Base-by-base conservation (phyloP, 2,797 vertebrate genomes). In the Danio jaintianensis region DNA sequence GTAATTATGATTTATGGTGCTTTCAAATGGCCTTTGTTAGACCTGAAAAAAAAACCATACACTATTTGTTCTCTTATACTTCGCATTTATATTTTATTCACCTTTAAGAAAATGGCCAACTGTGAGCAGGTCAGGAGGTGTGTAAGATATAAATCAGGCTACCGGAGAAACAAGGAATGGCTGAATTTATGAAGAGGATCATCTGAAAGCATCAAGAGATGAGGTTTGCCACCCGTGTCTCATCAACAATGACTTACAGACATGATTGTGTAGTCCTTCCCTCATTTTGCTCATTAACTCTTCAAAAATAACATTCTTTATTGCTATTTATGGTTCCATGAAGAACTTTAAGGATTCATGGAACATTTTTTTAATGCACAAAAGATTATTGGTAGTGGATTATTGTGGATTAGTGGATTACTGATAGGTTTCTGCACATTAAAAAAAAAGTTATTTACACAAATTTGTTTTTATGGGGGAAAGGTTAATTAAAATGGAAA, bases 1-100 rank as follows among this genome's bases (percentile, higher is more conserved):
- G 52, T 72, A 73, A 80, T 80, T 80, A 64, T 67, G 67, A 84
- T 67, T 52, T 63, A 83, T 68, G 64, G 6, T 58, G 29, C 43
- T 58, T 75, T 40, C 22, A 63, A 72, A 55, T 47, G 48, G 38
- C 50, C 55, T 64, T 43, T 29, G 7, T 16, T 18, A 47, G 8
- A 38, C 20, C 22, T 47, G 18, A 55, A 10, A 55, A 71, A 55
- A 63, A 43, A n/a, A n/a, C n/a, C n/a, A n/a, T n/a, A 61, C 18
- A 48, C 15, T 4, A 10, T 78, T 50, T 47, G 45, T 59, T 22
- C 36, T 13, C 8, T 76, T 48, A 45, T 68, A 38, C 2, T 6
- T 9, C 22, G 6, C 1, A 3, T 71, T 18, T 43, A 48, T 22
- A 36, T 15, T 47, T 7, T 42, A 71, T 43, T 8, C n/a, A 71